Evolutionary conservation across 1,140 invertebrate genomes (phyloP), one percentile per base, ranked within the genome.

Genomic region (Asbolus verrucosus): DNA sequence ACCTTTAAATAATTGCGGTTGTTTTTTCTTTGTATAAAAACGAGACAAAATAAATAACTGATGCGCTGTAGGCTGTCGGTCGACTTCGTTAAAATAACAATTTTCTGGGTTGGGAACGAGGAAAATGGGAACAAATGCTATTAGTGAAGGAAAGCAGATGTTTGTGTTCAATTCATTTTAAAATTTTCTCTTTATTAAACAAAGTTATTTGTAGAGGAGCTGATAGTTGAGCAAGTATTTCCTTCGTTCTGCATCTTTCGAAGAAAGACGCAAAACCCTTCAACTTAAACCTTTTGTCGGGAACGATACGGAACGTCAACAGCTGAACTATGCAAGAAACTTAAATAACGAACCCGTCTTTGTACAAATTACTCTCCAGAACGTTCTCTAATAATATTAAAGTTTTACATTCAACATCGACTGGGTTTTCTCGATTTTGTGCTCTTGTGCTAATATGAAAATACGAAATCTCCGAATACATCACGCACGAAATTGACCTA

Each of bases 161-260:
- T 2, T 11, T 36, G 11, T 36, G 6, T 11, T 36, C 6, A 2
- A n/a, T 3, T 36, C 3, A 36, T 36, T 36, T 36, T 36, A 36
- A 36, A 36, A 36, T 36, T 36, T 36, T 36, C 33, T n/a, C 11
- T 6, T 11, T n/a, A 11, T 11, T n/a, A 36, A n/a, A 36, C 5
- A 36, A 11, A 6, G 33, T 36, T 36, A 27, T 27, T 11, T 11
- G 33, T n/a, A 2, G 33, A 36, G 2, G 11, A 36, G 33, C 33
- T 36, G 11, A 36, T 36, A 36, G 33, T 36, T 36, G 33, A 11
- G 11, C 33, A 36, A 36, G 33, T 36, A 36, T 36, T 11, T 30
- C 27, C 33, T 36, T 5, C 11, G 11, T 36, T n/a, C 6, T 36
- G 33, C 33, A 36, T 36, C 33, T 11, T 36, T 36, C 11, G 11